phyloP scores from a whole-genome alignment of 2,113 vertebrate species.

The Thamnophis sirtalis region DNA sequence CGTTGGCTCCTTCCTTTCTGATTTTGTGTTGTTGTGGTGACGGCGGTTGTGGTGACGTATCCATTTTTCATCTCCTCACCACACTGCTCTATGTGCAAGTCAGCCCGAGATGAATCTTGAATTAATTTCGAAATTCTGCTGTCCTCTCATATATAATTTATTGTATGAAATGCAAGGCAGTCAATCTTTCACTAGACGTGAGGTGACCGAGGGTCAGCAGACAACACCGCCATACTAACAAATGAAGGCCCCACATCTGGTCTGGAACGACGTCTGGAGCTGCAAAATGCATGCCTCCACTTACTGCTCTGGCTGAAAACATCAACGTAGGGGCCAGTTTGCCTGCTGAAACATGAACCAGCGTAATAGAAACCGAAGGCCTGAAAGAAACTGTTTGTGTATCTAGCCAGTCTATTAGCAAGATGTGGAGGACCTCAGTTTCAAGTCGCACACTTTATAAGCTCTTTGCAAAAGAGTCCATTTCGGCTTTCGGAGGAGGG shows the following conservation, averaged over 20 bases:
- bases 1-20: slow-evolving; percentile 62
- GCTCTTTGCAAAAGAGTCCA: slow-evolving; percentile 67
- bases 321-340: slow-evolving; percentile 50
- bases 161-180: slow-evolving; percentile 68
- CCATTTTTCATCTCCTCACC: slow-evolving; percentile 66
- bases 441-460: slow-evolving; percentile 65
- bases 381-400: slow-evolving; percentile 74
- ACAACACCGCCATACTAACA: slow-evolving; percentile 74
- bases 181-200: slow-evolving; percentile 82
- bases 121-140: slow-evolving; percentile 74
- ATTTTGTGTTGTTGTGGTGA: slow-evolving; percentile 53
- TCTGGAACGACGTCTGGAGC: slow-evolving; percentile 75
- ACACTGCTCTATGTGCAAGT: slow-evolving; percentile 64
- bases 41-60: slow-evolving; percentile 65
- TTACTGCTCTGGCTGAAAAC: slow-evolving; percentile 69
- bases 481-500: slow-evolving; percentile 45
- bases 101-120: slow-evolving; percentile 71
- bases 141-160: slow-evolving; percentile 71
- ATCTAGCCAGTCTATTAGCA: slow-evolving; percentile 64
- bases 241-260: slow-evolving; percentile 79
- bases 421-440: slow-evolving; percentile 54
- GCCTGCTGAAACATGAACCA: slow-evolving; percentile 68
- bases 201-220: slow-evolving; percentile 79
- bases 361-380: slow-evolving; percentile 75
- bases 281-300: slow-evolving; percentile 72